A percentile compares a stretch with the other conserved stretches of the same genome.
Conservation (phyloP, 2,888 invertebrate species). For the Aphidoletes aphidimyza region DNA sequence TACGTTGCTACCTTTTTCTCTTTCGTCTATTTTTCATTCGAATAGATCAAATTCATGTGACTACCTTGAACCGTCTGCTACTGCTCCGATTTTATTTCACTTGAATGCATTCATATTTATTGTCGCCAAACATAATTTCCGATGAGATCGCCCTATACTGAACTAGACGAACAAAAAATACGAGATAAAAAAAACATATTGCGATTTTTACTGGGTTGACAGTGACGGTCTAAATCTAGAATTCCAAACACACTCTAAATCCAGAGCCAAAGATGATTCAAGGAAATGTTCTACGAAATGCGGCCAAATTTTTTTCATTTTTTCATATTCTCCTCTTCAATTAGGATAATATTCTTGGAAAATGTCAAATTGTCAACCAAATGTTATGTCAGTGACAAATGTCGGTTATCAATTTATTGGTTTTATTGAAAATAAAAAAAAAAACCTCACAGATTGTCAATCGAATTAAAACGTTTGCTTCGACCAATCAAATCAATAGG, state of each 20-base stretch:
- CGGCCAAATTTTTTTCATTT: conserved; percentile 8
- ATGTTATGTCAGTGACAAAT: conserved; percentile 5
- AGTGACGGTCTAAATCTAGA: too few species aligned
- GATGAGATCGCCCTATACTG: too few species aligned
- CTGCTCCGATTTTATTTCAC: background rate
- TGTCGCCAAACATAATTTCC: background rate
- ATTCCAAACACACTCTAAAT: too few species aligned
- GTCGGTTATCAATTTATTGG: background rate
- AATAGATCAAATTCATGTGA: background rate
- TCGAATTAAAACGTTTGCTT: background rate
- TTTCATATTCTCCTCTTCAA: too few species aligned
- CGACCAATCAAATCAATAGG: too few species aligned
- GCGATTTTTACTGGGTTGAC: background rate
- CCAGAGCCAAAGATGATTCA: background rate
- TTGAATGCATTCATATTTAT: background rate
- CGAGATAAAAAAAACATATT: background rate
- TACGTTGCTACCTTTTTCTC: background rate
- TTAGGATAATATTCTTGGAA: background rate
- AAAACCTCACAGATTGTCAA: background rate
- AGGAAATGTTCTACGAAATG: background rate
- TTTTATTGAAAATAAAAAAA: too few species aligned
- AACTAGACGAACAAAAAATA: too few species aligned
- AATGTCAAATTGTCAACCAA: conserved; percentile 26
- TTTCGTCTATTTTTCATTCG: background rate
- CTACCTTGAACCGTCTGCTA: background rate